Evolutionary conservation across 2,888 invertebrate genomes (phyloP).

Genomic region (Agrotis puta): DNA sequence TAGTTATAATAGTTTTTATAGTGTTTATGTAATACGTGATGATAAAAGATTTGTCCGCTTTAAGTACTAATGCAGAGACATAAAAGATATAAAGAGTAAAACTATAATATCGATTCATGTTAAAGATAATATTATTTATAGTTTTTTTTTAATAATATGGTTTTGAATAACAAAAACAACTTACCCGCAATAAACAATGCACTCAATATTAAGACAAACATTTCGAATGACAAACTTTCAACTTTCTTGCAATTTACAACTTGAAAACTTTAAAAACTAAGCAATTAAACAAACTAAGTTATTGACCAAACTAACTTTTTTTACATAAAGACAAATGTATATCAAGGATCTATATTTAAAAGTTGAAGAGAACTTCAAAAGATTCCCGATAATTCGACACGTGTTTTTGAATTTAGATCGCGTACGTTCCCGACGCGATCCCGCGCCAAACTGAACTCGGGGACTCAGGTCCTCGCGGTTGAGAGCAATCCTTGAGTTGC

Average conservation of each 20-base stretch:
- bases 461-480: slow-evolving; percentile 40
- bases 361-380: slow-evolving; percentile 31
- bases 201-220: slow-evolving; percentile 60
- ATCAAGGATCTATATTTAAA: not conserved
- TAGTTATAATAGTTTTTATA: too few species aligned
- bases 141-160: not conserved
- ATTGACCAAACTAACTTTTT: not conserved
- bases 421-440: slow-evolving; percentile 65
- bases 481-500: slow-evolving; percentile 46
- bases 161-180: slow-evolving; percentile 18
- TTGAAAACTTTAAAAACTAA: slow-evolving; percentile 10
- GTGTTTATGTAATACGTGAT: too few species aligned
- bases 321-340: not conserved
- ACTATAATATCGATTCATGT: not conserved
- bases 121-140: not conserved
- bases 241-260: slow-evolving; percentile 22
- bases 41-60: too few species aligned
- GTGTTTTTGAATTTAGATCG: slow-evolving; percentile 16
- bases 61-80: too few species aligned
- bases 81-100: too few species aligned
- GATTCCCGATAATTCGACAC: slow-evolving; percentile 25
- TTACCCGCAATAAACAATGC: slow-evolving; percentile 62
- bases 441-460: slow-evolving; percentile 69
- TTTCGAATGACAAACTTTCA: slow-evolving; percentile 15
- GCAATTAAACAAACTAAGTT: not conserved